phyloP scores from a whole-genome alignment of 1,140 invertebrate species.

The Calephelis nemesis region DNA sequence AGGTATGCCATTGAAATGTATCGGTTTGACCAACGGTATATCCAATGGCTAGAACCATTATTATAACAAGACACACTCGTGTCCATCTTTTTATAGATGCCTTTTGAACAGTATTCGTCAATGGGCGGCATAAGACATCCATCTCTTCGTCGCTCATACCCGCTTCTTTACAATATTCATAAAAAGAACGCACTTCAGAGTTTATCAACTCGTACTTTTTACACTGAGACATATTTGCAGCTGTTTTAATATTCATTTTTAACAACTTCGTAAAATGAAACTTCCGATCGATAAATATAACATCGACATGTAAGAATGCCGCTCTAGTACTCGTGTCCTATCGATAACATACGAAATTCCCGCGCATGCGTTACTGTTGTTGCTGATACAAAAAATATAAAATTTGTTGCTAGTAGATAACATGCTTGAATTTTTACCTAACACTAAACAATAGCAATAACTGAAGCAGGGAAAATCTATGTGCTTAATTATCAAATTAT shows the following conservation, averaged over 20 bases:
- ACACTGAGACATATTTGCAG: slow-evolving; percentile 66
- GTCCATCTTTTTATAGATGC: slow-evolving; percentile 80
- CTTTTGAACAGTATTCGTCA: slow-evolving; percentile 81
- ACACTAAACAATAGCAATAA: no score
- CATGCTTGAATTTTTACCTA: no score
- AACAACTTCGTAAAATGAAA: slow-evolving; percentile 33
- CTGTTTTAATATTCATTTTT: slow-evolving; percentile 65
- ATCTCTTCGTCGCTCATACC: slow-evolving; percentile 84
- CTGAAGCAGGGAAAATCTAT: no score
- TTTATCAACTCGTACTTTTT: slow-evolving; percentile 78
- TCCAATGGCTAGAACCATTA: slow-evolving; percentile 62
- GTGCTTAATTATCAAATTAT: no score
- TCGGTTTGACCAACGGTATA: slow-evolving; percentile 75
- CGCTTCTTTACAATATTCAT: slow-evolving; percentile 84
- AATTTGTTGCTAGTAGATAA: background rate
- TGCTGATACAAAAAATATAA: slow-evolving; percentile 2
- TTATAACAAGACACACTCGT: slow-evolving; percentile 53
- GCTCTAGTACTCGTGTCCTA: slow-evolving; percentile 36
- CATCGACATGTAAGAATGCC: background rate
- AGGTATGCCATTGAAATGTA: slow-evolving; percentile 80
- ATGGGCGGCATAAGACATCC: slow-evolving; percentile 83
- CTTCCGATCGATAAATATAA: slow-evolving; percentile 62
- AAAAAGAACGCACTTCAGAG: slow-evolving; percentile 80
- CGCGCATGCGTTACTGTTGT: slow-evolving; percentile 57
- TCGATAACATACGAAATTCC: slow-evolving; percentile 58